Base-by-base conservation (phyloP, 2,888 invertebrate species). In the Yponomeuta plumbellus region DNA sequence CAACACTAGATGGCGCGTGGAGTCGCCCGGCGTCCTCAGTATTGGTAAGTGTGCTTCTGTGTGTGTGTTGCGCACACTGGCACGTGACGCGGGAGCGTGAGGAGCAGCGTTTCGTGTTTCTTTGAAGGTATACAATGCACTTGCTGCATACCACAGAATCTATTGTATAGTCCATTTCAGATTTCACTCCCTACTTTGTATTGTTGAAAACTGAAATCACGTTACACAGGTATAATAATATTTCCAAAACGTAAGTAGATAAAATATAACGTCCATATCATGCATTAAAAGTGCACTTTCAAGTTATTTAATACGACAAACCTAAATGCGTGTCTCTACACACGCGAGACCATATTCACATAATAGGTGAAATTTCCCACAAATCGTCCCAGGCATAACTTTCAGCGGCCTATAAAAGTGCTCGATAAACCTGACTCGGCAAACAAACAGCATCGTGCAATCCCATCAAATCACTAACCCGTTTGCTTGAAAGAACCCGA, bases 1-100 rank as follows among this genome's bases (percentile, higher is more conserved):
- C 71, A 75, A 70, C 86, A 76, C 79, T 81, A 88, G 90, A 85
- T 85, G 91, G 88, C 91, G 85, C 75, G 44, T 44, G 39, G 21
- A 39, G 67, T 20, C 62, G 3, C 22, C 65, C 5, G 40, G 34
- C 21, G 39, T 21, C 5, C 44, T 20, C 52, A n/a, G 64, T 57
- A 58, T 57, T 39, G 11, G 66, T 57, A 63, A 64, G 64, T 58
- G n/a, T 2, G 57, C 44, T 26, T 44, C 5, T 8, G 11, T 63
- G 65, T 66, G 69, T 79, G 74, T 63, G 70, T 66, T 69, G 71
- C 67, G 70, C 79, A 68, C 69, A 68, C 69, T 64, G 44, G 76
- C 80, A 76, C 84, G 84, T 84, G 80, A 39, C 17, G 11, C 64
- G 61, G 21, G 44, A 61, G 26, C 61, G 21, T 13, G 40, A 39